phyloP scores from a whole-genome alignment of 2,797 vertebrate species.

The Sebastes vulpes region DNA sequence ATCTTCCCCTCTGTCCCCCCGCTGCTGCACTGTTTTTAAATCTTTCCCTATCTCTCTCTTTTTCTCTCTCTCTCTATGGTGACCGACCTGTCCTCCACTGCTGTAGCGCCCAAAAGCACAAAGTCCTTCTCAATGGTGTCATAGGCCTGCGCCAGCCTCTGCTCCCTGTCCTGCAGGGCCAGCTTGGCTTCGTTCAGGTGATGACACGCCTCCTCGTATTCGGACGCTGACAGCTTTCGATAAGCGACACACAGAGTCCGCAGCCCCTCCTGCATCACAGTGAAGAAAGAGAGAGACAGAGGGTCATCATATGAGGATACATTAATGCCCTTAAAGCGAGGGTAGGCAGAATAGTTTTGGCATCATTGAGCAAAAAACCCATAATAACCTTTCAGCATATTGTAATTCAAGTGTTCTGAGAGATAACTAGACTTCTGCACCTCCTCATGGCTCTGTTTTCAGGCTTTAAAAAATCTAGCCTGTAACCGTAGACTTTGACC shows the following conservation, averaged over 20 bases:
- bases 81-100: constrained; percentile 95
- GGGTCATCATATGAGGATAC: no score
- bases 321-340: neutral
- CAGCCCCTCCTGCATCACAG: constrained; percentile 90
- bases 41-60: neutral
- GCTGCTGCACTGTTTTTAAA: constrained; percentile 36
- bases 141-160: constrained; percentile 93
- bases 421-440: no score
- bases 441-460: no score
- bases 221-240: constrained; percentile 86
- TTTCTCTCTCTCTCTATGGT: neutral
- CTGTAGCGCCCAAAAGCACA: constrained; percentile 95
- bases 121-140: constrained; percentile 94
- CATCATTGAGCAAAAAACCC: no score
- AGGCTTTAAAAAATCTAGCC: no score
- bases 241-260: constrained; percentile 96
- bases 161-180: constrained; percentile 94
- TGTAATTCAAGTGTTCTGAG: no score
- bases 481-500: no score
- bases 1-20: constrained; percentile 31
- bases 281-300: neutral
- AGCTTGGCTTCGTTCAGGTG: constrained; percentile 91
- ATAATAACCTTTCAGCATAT: no score
- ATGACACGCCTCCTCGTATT: constrained; percentile 85
- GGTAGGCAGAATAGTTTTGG: no score